These are phyloP conservation scores for Syngnathus acus DNA, from an alignment of 2,797 vertebrate genomes.

Conservation along the genomic window DNA sequence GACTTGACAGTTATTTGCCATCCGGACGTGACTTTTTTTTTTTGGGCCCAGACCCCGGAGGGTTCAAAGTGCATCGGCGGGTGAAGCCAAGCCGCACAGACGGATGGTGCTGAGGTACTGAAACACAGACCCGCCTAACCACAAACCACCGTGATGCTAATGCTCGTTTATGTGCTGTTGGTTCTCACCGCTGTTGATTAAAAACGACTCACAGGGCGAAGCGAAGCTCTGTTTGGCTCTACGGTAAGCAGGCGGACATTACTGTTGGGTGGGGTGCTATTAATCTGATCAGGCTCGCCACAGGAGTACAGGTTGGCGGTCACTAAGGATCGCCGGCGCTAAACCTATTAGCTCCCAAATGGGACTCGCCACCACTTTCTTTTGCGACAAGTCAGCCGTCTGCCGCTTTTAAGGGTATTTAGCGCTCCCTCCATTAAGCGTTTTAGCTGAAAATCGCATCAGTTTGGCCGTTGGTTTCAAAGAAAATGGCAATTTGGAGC, in stretches of 20 bases:
- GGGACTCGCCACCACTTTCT: conserved; percentile 29
- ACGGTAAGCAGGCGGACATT: conserved; percentile 7
- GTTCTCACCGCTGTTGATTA: neutral
- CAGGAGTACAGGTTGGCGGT: conserved; percentile 28
- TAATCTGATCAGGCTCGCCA: conserved; percentile 44
- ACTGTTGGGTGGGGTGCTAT: conserved; percentile 18
- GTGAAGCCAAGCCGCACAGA: conserved; percentile 16
- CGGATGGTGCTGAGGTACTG: neutral
- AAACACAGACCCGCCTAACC: neutral
- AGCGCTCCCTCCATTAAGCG: neutral
- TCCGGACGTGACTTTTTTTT: neutral
- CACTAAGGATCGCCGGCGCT: conserved; percentile 30
- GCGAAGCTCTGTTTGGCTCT: neutral
- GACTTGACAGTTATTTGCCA: conserved; percentile 10
- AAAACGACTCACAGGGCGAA: neutral
- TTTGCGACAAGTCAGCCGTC: conserved; percentile 8
- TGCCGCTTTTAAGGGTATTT: neutral
- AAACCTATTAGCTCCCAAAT: conserved; percentile 44
- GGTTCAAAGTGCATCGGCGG: neutral
- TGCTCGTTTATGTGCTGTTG: neutral
- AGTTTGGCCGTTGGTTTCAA: neutral
- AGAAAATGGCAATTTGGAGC: neutral
- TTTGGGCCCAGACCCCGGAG: neutral
- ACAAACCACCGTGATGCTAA: conserved; percentile 16
- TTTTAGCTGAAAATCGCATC: neutral